Evolutionary conservation across 1,140 invertebrate species (phyloP), one percentile per base, ranked within the genome.

Genomic region (Proales similis): DNA sequence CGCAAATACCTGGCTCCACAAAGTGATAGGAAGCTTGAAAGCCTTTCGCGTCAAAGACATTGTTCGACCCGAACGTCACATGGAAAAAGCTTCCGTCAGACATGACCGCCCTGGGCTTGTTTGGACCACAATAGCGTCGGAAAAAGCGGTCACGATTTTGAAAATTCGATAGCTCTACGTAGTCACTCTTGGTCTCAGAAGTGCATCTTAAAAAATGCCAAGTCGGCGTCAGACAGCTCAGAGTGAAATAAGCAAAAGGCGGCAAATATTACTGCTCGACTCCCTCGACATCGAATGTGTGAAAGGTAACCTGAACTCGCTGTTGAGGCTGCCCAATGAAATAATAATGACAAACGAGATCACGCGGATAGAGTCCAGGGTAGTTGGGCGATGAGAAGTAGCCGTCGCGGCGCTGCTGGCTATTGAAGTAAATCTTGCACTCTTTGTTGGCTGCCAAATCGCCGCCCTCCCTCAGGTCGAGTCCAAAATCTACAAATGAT

Each of bases 301-400:
- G 81, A 80, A 98, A 98, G 77, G 91, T 90, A 64, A 99, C 80
- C 65, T 90, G 84, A 66, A 99, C 88, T 69, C 94, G 80, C 78
- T 98, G 88, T 51, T 85, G 85, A 24, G 81, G 80, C 68, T 82
- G 81, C 12, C 94, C 94, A 67, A 87, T 82, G 77, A 99, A 90
- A 74, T 87, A 84, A 79, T 95, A 96, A 74, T 82, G 85, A 80
- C 92, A 97, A 67, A 81, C 81, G 65, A 94, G 81, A 76, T 92
- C 87, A 77, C 96, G 96, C 62, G 94, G 93, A 80, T 99, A 99
- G 66, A 90, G 86, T 67, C 94, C 95, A 29, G 95, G 94, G 81
- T 98, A 99, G 46, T 94, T 98, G 57, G 93, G 92, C 47, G 93
- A 92, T 65, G 92, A 77, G 68, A 99, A 85, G 70, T 83, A 82